Percentiles rank a stretch among this genome's conserved stretches.
Conservation (phyloP, 1,140 invertebrate genomes). For the Polypedilum pembai region DNA sequence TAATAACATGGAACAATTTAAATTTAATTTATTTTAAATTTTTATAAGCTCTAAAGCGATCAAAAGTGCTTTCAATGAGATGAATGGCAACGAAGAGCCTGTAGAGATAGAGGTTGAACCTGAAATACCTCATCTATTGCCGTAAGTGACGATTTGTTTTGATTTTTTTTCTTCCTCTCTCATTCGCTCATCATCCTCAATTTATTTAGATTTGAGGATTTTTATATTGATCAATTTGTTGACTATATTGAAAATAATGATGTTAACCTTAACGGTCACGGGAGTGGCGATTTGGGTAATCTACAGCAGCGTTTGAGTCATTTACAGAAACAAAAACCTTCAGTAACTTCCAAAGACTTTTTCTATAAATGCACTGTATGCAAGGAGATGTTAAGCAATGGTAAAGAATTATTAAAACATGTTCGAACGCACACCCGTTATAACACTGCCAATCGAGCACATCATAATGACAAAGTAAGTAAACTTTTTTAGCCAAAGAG, state of each 20-base stretch:
- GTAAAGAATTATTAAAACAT: neutral
- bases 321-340: neutral
- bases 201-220: conserved; percentile 23
- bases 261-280: neutral
- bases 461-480: neutral
- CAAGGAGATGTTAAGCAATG: neutral
- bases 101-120: conserved; percentile 7
- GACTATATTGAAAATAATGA: neutral
- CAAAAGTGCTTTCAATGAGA: conserved; percentile 3
- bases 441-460: neutral
- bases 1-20: too few species aligned
- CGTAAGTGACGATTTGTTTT: conserved; percentile 6
- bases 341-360: conserved; percentile 8
- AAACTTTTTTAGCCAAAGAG: neutral
- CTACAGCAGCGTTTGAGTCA: too few species aligned
- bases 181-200: neutral
- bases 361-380: conserved; percentile 21
- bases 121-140: neutral
- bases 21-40: neutral
- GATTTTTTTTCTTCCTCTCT: neutral
- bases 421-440: neutral
- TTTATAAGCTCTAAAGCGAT: neutral
- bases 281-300: too few species aligned
- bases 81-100: conserved; percentile 21
- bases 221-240: neutral